Percentiles rank a stretch among this genome's conserved stretches.
Evolutionary conservation across 2,113 vertebrate genomes (phyloP).

Genomic region (Fulmarus glacialis): DNA sequence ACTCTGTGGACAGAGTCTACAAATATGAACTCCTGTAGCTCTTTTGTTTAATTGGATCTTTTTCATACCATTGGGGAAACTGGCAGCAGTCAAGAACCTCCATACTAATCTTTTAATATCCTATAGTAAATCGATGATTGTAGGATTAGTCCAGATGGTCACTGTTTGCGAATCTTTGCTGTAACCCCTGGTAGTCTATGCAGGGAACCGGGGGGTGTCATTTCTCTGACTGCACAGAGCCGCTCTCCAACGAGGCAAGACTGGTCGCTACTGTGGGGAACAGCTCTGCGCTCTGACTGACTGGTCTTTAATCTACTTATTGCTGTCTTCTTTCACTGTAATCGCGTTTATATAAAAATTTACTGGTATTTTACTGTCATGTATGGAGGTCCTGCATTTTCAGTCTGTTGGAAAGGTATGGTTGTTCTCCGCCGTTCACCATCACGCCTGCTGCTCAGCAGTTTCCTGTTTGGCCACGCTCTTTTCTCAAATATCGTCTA

Average conservation of each 20-base stretch:
- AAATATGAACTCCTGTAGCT: neutral
- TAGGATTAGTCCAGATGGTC: neutral
- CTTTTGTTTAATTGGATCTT: neutral
- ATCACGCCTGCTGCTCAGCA: neutral
- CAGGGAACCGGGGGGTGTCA: neutral
- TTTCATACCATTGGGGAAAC: neutral
- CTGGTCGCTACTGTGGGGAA: fast-evolving
- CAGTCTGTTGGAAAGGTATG: fast-evolving
- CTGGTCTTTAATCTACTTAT: neutral
- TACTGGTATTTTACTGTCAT: fast-evolving
- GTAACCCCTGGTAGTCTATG: neutral
- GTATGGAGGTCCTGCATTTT: neutral
- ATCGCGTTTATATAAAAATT: neutral
- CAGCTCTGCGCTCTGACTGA: neutral
- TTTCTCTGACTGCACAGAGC: fast-evolving
- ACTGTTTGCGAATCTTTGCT: neutral
- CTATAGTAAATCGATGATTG: neutral
- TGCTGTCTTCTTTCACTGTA: neutral
- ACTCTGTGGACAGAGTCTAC: neutral
- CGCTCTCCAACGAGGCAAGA: fast-evolving
- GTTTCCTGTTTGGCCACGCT: neutral
- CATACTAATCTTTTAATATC: neutral
- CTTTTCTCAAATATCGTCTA: neutral
- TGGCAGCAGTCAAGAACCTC: neutral
- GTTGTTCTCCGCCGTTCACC: neutral